Base-by-base conservation (phyloP, 1,140 invertebrate genomes). In the Babylonia areolata region DNA sequence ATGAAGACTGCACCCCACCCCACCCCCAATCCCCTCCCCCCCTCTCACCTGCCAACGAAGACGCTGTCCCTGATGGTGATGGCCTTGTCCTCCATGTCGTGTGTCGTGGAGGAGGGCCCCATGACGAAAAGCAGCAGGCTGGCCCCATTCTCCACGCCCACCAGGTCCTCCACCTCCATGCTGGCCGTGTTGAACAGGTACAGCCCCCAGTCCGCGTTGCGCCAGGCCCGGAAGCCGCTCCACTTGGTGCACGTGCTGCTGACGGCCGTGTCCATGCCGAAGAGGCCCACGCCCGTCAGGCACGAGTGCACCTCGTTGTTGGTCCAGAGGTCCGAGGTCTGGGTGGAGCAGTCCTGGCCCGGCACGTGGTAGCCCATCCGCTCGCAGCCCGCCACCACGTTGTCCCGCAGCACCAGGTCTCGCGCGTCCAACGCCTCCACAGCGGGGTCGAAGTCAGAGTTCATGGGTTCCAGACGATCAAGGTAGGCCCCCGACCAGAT, bases 301-400 rank as follows among this genome's bases (percentile, higher is more conserved):
- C 87, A 39, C 69, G 69, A 85, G 88, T 91, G 80, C 46, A 87
- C 91, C 39, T 86, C 83, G 81, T 93, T 93, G 17, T 85, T 83
- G 46, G 39, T 81, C 81, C 89, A 90, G 1, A 69, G 77, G 23
- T 89, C 77, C 20, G 84, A 64, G 39, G n/a, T 73, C 33, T 23
- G 64, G 12, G 81, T 75, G 46, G 64, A 78, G 81, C 92, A 92
- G 0, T 85, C 20, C 81, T 91, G 89, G n/a, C 91, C 92, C 33
- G 81, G 51, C 15, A 91, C 71, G 64, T 87, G 87, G 78, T 88
- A 92, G 12, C 89, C 91, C 1, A 85, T 69, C 20, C 93, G 86
- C 80, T 94, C 90, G 6, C 90, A 86, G 15, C 91, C 93, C 46
- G 91, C 90, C 37, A 92, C 90, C 20, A 86, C 86, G 81, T 94